Evolutionary conservation across 1,140 invertebrate genomes (phyloP), one percentile per base, ranked within the genome.

Genomic region (Pomacea maculata): DNA sequence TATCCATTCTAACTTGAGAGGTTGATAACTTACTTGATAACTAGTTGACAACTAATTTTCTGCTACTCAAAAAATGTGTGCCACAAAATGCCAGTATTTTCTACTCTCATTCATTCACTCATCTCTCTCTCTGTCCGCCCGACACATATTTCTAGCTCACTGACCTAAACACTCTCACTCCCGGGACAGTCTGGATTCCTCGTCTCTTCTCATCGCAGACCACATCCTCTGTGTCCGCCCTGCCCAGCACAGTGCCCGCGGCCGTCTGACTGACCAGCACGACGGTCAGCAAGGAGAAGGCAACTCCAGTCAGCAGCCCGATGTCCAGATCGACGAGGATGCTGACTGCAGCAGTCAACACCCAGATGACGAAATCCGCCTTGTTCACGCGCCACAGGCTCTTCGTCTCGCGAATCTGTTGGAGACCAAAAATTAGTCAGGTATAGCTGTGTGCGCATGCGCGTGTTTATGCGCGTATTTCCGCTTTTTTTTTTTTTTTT

Each of bases 381-480:
- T 85, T 87, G 79, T 85, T 89, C n/a, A 88, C 82, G 61, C 80
- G 80, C 88, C 88, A 90, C 19, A 88, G 75, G 7, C 29, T 57
- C 61, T 82, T 86, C 73, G 84, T 90, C 73, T 85, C 83, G 94
- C 68, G 95, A 95, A 73, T 34, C 79, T 80, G 73, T 8, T 45
- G 71, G 64, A 67, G 1, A 61, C 2, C 25, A 61, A 14, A 4
- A 61, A 61, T 61, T 14, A 4, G 15, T 61, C 4, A 61, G 9
- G 57, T 45, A 45, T 45, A 45, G 34, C 34, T 45, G 34, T 45
- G 34, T 11, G 57, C 8, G 9, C 15, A 9, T 61, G 57, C 15
- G 57, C 11, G 57, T 61, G 57, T 61, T 61, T 17, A 6, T 61
- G 1, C 0, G 1, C 4, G 3, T 61, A 2, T 61, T 61, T 14